These are phyloP conservation scores for Hydrozoanthus gracilis DNA, from an alignment of 92 coral and sea anemone genomes.

Conservation along the genomic window DNA sequence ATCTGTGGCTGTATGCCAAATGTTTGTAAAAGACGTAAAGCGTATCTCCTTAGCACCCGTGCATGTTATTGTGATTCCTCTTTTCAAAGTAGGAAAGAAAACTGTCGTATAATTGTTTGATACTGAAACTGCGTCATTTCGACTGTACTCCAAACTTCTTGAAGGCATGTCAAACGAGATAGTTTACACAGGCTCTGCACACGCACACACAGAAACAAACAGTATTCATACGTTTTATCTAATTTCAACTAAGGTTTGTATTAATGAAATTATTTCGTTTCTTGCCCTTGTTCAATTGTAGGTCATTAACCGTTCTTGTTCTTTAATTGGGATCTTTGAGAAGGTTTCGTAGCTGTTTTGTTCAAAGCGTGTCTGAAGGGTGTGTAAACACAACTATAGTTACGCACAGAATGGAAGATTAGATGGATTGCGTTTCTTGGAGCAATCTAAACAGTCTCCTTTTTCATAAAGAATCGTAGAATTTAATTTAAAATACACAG, in stretches of 20 bases:
- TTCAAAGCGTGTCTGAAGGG: conserved; percentile 47
- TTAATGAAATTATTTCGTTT: neutral
- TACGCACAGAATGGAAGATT: conserved; percentile 34
- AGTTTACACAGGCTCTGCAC: neutral
- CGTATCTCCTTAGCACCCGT: too few species aligned
- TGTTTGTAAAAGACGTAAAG: too few species aligned
- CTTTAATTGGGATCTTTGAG: conserved; percentile 13
- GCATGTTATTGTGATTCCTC: too few species aligned
- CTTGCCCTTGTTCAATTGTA: neutral
- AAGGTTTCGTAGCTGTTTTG: conserved; percentile 13
- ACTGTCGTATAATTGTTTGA: neutral
- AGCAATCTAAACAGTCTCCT: conserved; percentile 46
- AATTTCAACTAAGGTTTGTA: neutral
- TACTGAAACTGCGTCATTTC: neutral
- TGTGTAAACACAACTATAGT: conserved; percentile 45
- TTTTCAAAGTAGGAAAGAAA: too few species aligned
- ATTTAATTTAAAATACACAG: conserved; percentile 44
- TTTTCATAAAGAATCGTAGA: conserved; percentile 44
- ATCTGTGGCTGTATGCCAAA: neutral
- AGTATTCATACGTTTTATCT: neutral
- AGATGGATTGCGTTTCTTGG: conserved; percentile 37
- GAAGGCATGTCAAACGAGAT: neutral
- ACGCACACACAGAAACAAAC: neutral
- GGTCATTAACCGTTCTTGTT: conserved; percentile 3
- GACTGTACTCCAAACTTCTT: neutral